Evolutionary conservation across 2,888 invertebrate species (phyloP), one percentile per base, ranked within the genome.

Genomic region (Phorcus lineatus): DNA sequence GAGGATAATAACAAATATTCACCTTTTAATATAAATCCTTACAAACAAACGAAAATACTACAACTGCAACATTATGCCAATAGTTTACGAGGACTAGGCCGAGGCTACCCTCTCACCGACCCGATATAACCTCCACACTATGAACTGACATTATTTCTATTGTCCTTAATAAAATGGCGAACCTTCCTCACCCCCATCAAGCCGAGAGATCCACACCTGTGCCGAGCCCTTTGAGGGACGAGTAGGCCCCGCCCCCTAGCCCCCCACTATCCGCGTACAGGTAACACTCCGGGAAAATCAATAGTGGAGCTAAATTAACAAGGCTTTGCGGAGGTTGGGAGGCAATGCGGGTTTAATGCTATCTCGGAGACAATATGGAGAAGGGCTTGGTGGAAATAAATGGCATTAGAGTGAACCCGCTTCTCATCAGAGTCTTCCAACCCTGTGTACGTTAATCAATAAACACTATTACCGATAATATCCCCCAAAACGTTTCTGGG

Each of bases 351-450:
- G 70, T 19, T 70, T 70, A 36, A 31, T 70, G 40, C n/a, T 70
- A 70, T 70, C 36, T 70, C 36, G 70, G 70, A 40, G 70, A 70
- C 31, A 70, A 70, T 70, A 70, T 70, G 70, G 70, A 36, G 17
- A 9, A 70, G 36, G 70, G 40, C 70, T 36, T 36, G 36, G 31
- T 31, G 70, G 24, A 70, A 70, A 31, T 70, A 70, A 70, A 70
- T 70, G 40, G 70, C 70, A 70, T 70, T 70, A 36, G 40, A 70
- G 70, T n/a, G n/a, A 40, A 70, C 70, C 36, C 19, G 17, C 9
- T 70, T 70, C 24, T 31, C 36, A 40, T 17, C 40, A 19, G 9
- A 17, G n/a, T 55, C n/a, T 19, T 55, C 4, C 55, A 17, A 55
- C 55, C 19, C 4, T 55, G 55, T n/a, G 3, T 55, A 4, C 19